Percentiles rank a stretch among this genome's conserved stretches.
Evolutionary conservation across 2,797 vertebrate genomes (phyloP).

Genomic region (Aphelocoma californica): DNA sequence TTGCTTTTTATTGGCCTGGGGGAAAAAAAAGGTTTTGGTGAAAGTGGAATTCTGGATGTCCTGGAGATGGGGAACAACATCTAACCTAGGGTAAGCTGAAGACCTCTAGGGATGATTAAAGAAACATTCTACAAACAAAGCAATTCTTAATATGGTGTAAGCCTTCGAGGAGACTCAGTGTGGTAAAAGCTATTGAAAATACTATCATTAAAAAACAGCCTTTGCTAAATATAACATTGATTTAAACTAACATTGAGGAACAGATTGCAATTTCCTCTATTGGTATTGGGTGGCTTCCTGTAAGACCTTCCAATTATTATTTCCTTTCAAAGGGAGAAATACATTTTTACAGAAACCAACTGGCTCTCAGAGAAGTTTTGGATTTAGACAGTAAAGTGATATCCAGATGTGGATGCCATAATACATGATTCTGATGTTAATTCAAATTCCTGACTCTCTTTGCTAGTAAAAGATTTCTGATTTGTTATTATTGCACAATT

Average conservation of each 20-base stretch:
- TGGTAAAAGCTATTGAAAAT: conserved; percentile 37
- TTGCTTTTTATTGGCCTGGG: conserved; percentile 25
- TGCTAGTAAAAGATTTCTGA: background rate
- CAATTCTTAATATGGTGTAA: conserved; percentile 59
- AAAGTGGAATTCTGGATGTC: conserved; percentile 52
- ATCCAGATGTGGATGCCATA: conserved; percentile 56
- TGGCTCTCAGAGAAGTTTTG: conserved; percentile 38
- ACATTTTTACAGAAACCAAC: conserved; percentile 55
- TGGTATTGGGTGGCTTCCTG: conserved; percentile 60
- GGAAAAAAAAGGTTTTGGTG: conserved; percentile 17
- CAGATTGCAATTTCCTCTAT: conserved; percentile 60
- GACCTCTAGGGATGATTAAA: conserved; percentile 28
- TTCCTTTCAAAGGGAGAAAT: conserved; percentile 57
- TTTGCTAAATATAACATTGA: conserved; percentile 61
- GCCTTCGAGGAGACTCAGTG: background rate
- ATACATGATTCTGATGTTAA: conserved; percentile 24
- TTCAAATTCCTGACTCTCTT: conserved; percentile 45
- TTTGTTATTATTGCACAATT: background rate
- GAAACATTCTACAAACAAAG: conserved; percentile 60
- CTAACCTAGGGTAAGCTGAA: conserved; percentile 20
- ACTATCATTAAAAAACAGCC: conserved; percentile 27
- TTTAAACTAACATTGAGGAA: conserved; percentile 62
- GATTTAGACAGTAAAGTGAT: conserved; percentile 42
- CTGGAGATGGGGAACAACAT: background rate
- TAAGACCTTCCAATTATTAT: conserved; percentile 65